Percentiles rank a stretch among this genome's conserved stretches.
phyloP scores from a whole-genome alignment of 2,113 vertebrate genomes.

The Corythaeola cristata region DNA sequence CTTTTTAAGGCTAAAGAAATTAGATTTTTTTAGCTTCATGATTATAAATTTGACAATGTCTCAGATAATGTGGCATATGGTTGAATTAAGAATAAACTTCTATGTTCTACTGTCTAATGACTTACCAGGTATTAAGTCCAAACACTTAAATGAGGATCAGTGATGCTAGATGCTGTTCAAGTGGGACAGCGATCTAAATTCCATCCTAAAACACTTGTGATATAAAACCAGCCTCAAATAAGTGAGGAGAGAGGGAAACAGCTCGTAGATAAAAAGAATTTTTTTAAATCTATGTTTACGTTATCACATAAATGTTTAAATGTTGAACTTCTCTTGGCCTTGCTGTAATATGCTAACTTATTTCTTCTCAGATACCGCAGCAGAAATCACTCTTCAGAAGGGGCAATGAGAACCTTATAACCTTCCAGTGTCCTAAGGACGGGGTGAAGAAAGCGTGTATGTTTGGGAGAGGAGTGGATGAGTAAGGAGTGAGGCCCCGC shows the following conservation, averaged over 20 bases:
- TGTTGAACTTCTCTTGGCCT: constrained; percentile 25
- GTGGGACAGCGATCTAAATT: neutral
- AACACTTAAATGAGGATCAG: neutral
- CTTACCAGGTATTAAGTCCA: neutral
- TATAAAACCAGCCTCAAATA: neutral
- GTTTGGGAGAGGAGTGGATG: neutral
- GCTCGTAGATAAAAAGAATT: neutral
- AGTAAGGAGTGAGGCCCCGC: neutral
- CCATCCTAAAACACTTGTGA: neutral
- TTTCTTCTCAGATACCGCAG: neutral
- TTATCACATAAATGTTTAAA: constrained; percentile 29
- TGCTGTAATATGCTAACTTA: neutral
- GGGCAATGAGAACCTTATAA: neutral
- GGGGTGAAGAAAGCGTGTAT: neutral
- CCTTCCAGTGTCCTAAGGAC: neutral
- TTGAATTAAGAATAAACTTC: neutral
- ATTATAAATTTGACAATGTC: neutral
- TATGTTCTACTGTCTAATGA: neutral
- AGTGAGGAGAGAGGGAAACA: neutral
- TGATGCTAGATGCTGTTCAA: neutral
- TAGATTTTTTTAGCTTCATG: neutral
- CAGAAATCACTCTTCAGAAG: neutral
- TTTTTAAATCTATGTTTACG: constrained; percentile 9
- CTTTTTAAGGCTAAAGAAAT: neutral
- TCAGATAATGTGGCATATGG: neutral